Evolutionary conservation across 2,888 invertebrate species (phyloP).

Genomic region (Metallyticus violacea): DNA sequence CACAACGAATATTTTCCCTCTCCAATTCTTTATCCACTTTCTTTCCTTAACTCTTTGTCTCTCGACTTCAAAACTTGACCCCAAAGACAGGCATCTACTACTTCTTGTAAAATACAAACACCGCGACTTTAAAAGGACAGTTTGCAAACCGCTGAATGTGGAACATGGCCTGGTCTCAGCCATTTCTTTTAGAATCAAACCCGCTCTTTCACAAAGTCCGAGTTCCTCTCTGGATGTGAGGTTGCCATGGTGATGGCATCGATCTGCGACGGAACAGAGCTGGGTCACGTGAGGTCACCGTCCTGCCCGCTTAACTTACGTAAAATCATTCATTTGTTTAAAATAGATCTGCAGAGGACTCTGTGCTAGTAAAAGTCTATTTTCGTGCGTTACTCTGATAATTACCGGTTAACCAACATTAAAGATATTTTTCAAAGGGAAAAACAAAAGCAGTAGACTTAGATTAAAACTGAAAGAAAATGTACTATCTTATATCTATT

Average conservation of each 20-base stretch:
- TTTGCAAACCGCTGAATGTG: neutral
- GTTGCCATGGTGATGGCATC: conserved; percentile 20
- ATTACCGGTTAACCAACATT: no score
- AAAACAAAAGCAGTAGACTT: no score
- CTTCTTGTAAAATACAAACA: neutral
- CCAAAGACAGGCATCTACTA: neutral
- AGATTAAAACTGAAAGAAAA: no score
- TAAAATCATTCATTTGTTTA: neutral
- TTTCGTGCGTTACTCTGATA: no score
- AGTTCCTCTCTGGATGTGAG: neutral
- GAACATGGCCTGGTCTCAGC: neutral
- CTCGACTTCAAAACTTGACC: neutral
- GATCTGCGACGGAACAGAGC: conserved; percentile 17
- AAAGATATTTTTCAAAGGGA: no score
- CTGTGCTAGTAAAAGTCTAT: neutral
- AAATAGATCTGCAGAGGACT: neutral
- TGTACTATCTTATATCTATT: no score
- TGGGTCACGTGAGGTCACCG: conserved; percentile 23
- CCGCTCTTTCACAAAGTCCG: neutral
- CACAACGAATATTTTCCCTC: neutral
- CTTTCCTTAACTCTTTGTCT: neutral
- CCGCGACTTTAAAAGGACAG: neutral
- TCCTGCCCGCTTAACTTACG: neutral
- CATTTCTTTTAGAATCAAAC: neutral
- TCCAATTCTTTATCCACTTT: neutral